phyloP scores from a whole-genome alignment of 2,888 invertebrate genomes.

The Endotricha flammealis region DNA sequence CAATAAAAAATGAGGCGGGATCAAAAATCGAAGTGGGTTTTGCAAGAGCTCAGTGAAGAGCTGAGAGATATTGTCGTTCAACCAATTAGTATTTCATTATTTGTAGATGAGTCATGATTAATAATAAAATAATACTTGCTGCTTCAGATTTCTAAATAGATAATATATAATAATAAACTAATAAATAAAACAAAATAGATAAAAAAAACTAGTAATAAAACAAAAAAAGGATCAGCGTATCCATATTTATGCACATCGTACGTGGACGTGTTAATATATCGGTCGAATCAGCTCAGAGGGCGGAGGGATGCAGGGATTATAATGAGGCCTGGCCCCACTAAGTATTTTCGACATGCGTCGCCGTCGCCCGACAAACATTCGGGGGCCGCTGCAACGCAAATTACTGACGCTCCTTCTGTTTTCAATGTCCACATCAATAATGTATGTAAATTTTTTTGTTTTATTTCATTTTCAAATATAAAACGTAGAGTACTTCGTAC shows the following conservation, averaged over 20 bases:
- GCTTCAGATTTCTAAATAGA: too few relatives aligned
- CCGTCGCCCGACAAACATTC: constrained; percentile 74
- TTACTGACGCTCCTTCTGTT: constrained; percentile 47
- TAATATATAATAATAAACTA: too few relatives aligned
- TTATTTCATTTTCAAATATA: too few relatives aligned
- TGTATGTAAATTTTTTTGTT: too few relatives aligned
- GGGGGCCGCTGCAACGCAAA: constrained; percentile 52
- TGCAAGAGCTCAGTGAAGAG: too few relatives aligned
- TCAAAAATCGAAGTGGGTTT: too few relatives aligned
- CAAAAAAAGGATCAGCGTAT: constrained; percentile 31
- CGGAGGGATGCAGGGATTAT: constrained; percentile 64
- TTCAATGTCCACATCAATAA: constrained; percentile 37
- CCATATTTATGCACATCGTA: constrained; percentile 35
- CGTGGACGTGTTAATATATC: constrained; percentile 70
- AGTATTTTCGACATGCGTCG: constrained; percentile 78
- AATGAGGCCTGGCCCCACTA: constrained; percentile 75
- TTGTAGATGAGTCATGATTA: too few relatives aligned
- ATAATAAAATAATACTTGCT: too few relatives aligned
- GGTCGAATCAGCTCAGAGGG: constrained; percentile 51
- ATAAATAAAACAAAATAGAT: not conserved
- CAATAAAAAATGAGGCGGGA: too few relatives aligned
- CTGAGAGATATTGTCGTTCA: too few relatives aligned
- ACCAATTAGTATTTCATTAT: too few relatives aligned
- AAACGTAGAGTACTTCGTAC: too few relatives aligned
- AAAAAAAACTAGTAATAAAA: not conserved